Conservation (phyloP, 2,113 vertebrate genomes). For the chimpanzee (Pan troglodytes) region NHGRI_mPanTro3-v2.1_pri NC_072411.2:37421501-37422000, state of each 20-base stretch:
- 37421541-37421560: background rate
- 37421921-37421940: background rate
- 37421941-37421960: background rate
- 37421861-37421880: background rate
- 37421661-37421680: slow-evolving; percentile 56
- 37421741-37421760: slow-evolving; percentile 29
- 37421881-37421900: background rate
- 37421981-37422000: background rate
- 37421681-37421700: slow-evolving; percentile 47
- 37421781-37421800: background rate
- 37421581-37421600: background rate
- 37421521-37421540: slow-evolving; percentile 5
- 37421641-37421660: background rate
- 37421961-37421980: background rate
- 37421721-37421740: background rate
- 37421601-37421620: slow-evolving; percentile 46
- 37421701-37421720: slow-evolving; percentile 9
- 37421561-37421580: slow-evolving; percentile 7
- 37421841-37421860: background rate
- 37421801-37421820: background rate
- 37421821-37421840: background rate
- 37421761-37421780: slow-evolving; percentile 16
- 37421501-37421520: slow-evolving; percentile 22
- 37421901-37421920: background rate
- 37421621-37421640: background rate